Base-by-base conservation (phyloP, 2,797 vertebrate species). In the Coccyzus lansbergi region DNA sequence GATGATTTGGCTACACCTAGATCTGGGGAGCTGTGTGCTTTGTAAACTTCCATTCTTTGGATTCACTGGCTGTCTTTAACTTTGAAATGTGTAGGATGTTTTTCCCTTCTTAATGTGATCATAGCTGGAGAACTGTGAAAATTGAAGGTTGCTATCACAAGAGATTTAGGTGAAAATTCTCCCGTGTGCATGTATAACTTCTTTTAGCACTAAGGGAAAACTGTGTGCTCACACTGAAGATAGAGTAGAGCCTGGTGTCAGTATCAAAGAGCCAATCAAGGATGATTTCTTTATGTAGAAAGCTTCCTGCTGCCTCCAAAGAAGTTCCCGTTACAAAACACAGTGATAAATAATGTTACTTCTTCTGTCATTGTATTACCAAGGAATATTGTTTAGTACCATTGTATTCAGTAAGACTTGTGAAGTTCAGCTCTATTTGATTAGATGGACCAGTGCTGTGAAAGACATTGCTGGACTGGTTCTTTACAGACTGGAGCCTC, bases 331-430 rank as follows among this genome's bases (percentile, higher is more conserved):
- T 97, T 92, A 91, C 92, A 93, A 93, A 96, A 62, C 56, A 46
- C 94, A 48, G 91, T 98, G 97, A 97, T 97, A 98, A 97, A 96
- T 96, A 93, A 97, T 94, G 48, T 92, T 85, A 79, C 87, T 94
- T 97, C 96, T 94, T 97, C 18, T 53, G 68, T 96, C 97, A 85
- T 93, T 95, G 76, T 90, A 60, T 91, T 95, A 94, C 96, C 92
- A 92, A 88, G 93, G 94, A 93, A 56, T 94, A 92, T 89, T 96
- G 94, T 96, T 93, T 91, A 88, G 80, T 91, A 49, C 75, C 2
- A 36, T 89, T 95, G 95, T 96, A 71, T 92, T 96, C 94, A 53
- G 89, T 68, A 72, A 86, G 93, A 63, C 93, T 88, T 28, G 51
- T 88, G 95, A 92, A 95, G 83, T 94, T 96, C 92, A 49, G n/a